Evolutionary conservation across 2,888 invertebrate species (phyloP).

Genomic region (Plebejus melissa): DNA sequence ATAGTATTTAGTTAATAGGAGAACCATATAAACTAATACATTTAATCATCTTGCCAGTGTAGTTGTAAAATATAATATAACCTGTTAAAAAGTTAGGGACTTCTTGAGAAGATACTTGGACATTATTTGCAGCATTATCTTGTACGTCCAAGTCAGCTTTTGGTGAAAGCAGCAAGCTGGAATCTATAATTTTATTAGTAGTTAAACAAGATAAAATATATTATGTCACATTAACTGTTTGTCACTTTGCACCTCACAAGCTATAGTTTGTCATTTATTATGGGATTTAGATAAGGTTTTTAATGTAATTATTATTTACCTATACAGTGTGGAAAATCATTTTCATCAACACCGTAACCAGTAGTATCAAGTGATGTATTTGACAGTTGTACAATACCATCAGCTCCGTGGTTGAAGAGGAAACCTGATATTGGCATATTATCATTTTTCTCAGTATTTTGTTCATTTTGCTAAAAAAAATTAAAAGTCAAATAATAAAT

Average conservation of each 20-base stretch:
- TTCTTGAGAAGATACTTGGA: conserved; percentile 53
- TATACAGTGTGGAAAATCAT: conserved; percentile 58
- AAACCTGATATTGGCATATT: conserved; percentile 48
- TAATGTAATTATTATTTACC: conserved; percentile 42
- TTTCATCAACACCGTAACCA: conserved; percentile 56
- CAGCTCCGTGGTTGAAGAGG: conserved; percentile 52
- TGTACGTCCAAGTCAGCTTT: conserved; percentile 55
- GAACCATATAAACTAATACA: neutral
- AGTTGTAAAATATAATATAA: conserved; percentile 33
- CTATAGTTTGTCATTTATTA: too few species aligned
- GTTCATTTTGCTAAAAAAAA: conserved; percentile 40
- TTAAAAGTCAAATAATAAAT: too few species aligned
- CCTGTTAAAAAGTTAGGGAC: conserved; percentile 65
- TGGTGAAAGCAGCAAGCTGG: conserved; percentile 63
- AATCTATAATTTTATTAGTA: conserved; percentile 48
- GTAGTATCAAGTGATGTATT: conserved; percentile 60
- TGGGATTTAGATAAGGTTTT: too few species aligned
- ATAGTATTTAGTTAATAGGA: conserved; percentile 12
- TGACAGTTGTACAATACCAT: conserved; percentile 55
- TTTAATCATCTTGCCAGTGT: neutral
- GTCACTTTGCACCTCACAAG: too few species aligned
- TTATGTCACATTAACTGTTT: too few species aligned
- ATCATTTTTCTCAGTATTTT: conserved; percentile 34
- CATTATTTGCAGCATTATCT: conserved; percentile 40
- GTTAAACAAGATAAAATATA: neutral